A percentile compares a stretch with the other conserved stretches of the same genome.
Conservation (phyloP, 2,797 vertebrate genomes). For the Hoplostethus mediterraneus region DNA sequence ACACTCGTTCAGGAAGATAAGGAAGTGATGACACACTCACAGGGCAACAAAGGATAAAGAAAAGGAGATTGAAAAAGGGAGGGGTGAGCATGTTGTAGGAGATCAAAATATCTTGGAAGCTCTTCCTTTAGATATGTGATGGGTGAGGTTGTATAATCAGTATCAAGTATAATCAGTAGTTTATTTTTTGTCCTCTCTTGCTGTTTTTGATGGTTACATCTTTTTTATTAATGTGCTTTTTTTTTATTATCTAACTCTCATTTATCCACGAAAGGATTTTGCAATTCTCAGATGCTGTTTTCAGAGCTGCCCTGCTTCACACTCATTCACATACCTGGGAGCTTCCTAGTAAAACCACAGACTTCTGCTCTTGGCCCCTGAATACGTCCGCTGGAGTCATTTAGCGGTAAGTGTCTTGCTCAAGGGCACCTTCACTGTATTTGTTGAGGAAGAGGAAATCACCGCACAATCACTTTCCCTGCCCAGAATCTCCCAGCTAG, state of each 20-base stretch:
- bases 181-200: slow-evolving; percentile 10
- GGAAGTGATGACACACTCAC: slow-evolving; percentile 68
- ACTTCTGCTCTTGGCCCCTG: background rate
- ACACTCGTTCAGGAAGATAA: slow-evolving; percentile 68
- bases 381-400: slow-evolving; percentile 41
- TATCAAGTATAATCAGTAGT: slow-evolving; percentile 37
- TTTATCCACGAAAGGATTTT: background rate
- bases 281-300: background rate
- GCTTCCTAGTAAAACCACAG: background rate
- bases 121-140: slow-evolving; percentile 54
- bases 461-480: slow-evolving; percentile 37
- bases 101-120: slow-evolving; percentile 58
- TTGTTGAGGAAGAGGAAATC: slow-evolving; percentile 49
- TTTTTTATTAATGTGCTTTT: slow-evolving; percentile 9
- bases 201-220: slow-evolving; percentile 12
- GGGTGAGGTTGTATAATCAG: slow-evolving; percentile 42
- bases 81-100: slow-evolving; percentile 40
- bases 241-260: background rate
- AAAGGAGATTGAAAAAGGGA: slow-evolving; percentile 75
- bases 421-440: slow-evolving; percentile 54
- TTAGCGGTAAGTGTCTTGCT: slow-evolving; percentile 52
- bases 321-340: slow-evolving; percentile 6
- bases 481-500: background rate
- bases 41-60: slow-evolving; percentile 68
- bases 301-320: background rate